These are phyloP conservation scores for Catharus bicknelli DNA, from an alignment of 2,113 vertebrate genomes.

Conservation along the genomic window DNA sequence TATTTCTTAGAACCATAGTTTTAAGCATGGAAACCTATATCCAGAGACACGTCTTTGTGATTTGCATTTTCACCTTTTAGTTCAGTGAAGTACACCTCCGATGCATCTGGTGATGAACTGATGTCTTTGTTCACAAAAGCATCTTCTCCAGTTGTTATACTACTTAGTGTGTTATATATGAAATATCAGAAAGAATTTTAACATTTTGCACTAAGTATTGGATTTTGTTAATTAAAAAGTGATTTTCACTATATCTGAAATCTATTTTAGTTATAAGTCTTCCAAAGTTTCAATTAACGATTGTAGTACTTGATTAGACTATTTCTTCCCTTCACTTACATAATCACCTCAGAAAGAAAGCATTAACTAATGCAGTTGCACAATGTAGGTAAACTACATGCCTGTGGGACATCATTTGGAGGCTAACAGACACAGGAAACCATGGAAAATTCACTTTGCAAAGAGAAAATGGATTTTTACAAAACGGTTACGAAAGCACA, in stretches of 20 bases:
- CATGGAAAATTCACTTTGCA: not conserved
- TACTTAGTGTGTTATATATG: not conserved
- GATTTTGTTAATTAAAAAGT: not conserved
- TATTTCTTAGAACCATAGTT: not conserved
- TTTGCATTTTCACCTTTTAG: not conserved
- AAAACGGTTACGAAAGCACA: not conserved
- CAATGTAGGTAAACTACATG: not conserved
- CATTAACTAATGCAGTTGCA: not conserved
- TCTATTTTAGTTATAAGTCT: not conserved
- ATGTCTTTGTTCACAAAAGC: not conserved
- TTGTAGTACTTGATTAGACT: not conserved
- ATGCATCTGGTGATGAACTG: not conserved
- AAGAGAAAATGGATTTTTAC: not conserved
- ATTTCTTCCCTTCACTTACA: not conserved
- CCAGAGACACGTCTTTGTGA: not conserved
- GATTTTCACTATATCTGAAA: not conserved
- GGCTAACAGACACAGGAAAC: not conserved
- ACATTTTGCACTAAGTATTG: not conserved
- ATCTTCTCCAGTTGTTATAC: not conserved
- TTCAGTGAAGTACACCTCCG: not conserved
- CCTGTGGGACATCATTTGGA: not conserved
- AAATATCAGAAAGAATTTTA: not conserved
- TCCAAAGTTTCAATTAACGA: not conserved
- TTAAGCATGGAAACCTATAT: not conserved
- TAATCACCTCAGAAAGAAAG: not conserved